Base-by-base conservation (phyloP, 2,797 vertebrate species). In the Rachycentron canadum region DNA sequence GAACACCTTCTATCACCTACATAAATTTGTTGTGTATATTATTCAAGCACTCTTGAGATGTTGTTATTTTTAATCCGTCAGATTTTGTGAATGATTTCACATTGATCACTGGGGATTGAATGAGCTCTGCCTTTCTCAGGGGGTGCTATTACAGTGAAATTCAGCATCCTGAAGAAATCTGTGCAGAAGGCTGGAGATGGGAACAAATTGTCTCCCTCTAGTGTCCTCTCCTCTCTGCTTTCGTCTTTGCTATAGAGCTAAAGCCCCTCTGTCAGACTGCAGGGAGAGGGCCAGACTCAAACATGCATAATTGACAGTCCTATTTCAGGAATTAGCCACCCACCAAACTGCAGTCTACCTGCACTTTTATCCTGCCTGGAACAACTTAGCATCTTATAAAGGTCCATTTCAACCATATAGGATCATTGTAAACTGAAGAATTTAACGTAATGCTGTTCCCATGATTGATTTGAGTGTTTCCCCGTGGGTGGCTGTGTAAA, bases 141-240 rank as follows among this genome's bases (percentile, higher is more conserved):
- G 97, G 97, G 96, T 93, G 96, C 96, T 95, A 69, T 96, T 97
- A 92, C 96, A 69, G 81, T 34, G 65, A 76, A 97, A 93, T 96
- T 96, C 92, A 96, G 95, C 94, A 94, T 96, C 68, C 91, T 94
- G 71, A 96, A 96, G 93, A 97, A 97, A 81, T 78, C 94, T 96
- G 96, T 96, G 64, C 95, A 96, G 92, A 96, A 96, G 94, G 96
- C 96, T 86, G 84, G 76, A 88, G 82, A 89, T 90, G 84, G 86
- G 92, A 88, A 91, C 87, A 89, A 90, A 93, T 86, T 94, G 91
- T 94, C 93, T 94, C 93, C 92, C 91, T 91, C 93, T 94, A 92
- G 92, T 91, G 92, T 91, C 88, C 81, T 82, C 65, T 79, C 63
- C 58, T 83, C 38, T 63, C 47, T 77, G 60, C 81, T 83, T n/a